Evolutionary conservation across 2,113 vertebrate species (phyloP).

Genomic region (Rhinolophus sinicus): DNA sequence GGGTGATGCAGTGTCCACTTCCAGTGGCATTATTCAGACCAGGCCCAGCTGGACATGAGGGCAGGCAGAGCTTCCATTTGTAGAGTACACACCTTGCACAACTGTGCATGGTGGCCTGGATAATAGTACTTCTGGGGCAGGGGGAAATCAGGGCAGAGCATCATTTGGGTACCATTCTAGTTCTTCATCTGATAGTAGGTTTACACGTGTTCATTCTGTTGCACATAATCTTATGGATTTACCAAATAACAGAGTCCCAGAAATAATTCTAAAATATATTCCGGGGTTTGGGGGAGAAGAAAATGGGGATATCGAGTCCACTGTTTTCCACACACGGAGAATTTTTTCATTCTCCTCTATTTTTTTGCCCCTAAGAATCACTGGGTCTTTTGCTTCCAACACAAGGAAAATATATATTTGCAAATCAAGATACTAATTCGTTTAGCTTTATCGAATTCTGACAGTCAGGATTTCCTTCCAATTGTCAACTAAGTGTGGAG

Average conservation of each 20-base stretch:
- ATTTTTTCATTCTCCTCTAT: background rate
- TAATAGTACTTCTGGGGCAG: background rate
- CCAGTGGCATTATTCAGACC: background rate
- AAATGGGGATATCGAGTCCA: background rate
- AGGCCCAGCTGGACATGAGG: background rate
- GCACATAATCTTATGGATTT: background rate
- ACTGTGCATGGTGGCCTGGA: no score
- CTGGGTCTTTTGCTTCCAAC: background rate
- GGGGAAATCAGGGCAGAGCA: rapidly evolving
- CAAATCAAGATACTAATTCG: background rate
- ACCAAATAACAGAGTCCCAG: background rate
- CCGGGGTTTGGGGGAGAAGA: background rate
- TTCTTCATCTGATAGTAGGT: background rate
- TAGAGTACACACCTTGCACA: background rate
- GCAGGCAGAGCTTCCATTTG: background rate
- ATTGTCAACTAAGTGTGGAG: background rate
- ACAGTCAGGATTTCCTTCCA: background rate
- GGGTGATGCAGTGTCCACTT: background rate
- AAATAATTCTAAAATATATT: background rate
- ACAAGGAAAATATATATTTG: background rate
- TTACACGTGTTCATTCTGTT: background rate
- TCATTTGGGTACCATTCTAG: no score
- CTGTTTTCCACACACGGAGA: background rate
- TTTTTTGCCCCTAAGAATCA: background rate
- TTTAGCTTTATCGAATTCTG: background rate